Conservation (phyloP, 2,797 vertebrate genomes). For the Dendrocincla tyrannina region DNA sequence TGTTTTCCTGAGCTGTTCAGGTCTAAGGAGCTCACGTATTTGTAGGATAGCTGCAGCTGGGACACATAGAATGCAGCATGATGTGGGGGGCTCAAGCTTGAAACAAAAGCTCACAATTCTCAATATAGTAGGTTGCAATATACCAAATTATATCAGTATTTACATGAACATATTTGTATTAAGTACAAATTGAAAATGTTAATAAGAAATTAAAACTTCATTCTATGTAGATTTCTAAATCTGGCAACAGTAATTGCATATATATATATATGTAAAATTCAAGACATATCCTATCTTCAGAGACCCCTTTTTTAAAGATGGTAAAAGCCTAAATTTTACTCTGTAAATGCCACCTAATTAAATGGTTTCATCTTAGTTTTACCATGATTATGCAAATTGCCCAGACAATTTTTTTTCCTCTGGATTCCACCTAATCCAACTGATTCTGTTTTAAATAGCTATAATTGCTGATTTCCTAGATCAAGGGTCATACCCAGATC, state of each 20-base stretch:
- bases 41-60: neutral
- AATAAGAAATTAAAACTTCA: neutral
- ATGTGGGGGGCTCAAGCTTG: slow-evolving; percentile 5
- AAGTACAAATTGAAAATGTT: slow-evolving; percentile 46
- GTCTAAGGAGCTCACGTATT: neutral
- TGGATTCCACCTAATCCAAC: slow-evolving; percentile 39
- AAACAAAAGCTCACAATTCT: slow-evolving; percentile 13
- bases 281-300: slow-evolving; percentile 1
- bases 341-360: slow-evolving; percentile 38
- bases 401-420: slow-evolving; percentile 17
- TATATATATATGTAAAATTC: neutral
- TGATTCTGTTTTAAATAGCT: slow-evolving; percentile 70
- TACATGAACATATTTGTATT: slow-evolving; percentile 50
- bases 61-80: neutral
- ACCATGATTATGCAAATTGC: slow-evolving; percentile 37
- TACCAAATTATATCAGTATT: neutral
- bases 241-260: neutral
- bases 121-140: slow-evolving; percentile 31
- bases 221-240: slow-evolving; percentile 15
- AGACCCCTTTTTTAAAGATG: slow-evolving; percentile 38
- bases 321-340: slow-evolving; percentile 43
- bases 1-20: neutral
- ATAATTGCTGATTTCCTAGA: slow-evolving; percentile 77
- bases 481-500: slow-evolving; percentile 72
- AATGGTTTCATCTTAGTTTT: slow-evolving; percentile 42